A percentile compares a stretch with the other conserved stretches of the same genome.
These are phyloP conservation scores for Pristionchus mayeri DNA, from an alignment of 2,888 invertebrate species.

Conservation along the genomic window DNA sequence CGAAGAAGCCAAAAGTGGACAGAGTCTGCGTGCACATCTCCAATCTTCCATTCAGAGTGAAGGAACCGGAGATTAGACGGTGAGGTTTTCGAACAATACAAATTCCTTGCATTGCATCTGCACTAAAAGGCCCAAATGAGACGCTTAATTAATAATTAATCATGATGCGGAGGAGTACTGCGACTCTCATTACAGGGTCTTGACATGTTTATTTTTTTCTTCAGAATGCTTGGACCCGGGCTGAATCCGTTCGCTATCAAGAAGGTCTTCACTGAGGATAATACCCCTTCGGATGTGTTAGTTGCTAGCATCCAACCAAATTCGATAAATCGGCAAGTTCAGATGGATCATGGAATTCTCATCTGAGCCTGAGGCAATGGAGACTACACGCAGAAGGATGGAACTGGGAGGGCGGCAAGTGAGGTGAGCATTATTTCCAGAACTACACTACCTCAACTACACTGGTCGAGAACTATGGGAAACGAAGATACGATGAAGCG, in stretches of 20 bases:
- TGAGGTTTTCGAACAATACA: constrained; percentile 48
- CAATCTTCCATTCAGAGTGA: constrained; percentile 68
- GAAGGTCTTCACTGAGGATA: constrained; percentile 42
- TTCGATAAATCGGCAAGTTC: neutral
- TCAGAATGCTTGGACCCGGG: neutral
- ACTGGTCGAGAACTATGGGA: too few relatives aligned
- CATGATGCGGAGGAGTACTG: too few relatives aligned
- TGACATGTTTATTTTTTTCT: too few relatives aligned
- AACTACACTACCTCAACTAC: too few relatives aligned
- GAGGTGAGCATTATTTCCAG: too few relatives aligned
- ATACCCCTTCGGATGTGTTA: constrained; percentile 41
- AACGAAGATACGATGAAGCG: too few relatives aligned
- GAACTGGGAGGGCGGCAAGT: neutral
- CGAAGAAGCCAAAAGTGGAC: constrained; percentile 47
- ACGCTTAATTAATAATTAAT: too few relatives aligned
- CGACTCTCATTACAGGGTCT: too few relatives aligned
- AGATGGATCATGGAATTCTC: constrained; percentile 32
- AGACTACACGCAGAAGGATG: neutral
- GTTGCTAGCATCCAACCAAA: neutral
- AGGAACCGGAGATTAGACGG: constrained; percentile 63
- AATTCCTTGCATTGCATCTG: too few relatives aligned
- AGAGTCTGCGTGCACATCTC: constrained; percentile 65
- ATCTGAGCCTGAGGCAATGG: neutral
- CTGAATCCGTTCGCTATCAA: neutral
- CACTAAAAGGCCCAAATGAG: too few relatives aligned